Conservation (phyloP, 2,113 vertebrate species). For the Psammodynastes pulverulentus region DNA sequence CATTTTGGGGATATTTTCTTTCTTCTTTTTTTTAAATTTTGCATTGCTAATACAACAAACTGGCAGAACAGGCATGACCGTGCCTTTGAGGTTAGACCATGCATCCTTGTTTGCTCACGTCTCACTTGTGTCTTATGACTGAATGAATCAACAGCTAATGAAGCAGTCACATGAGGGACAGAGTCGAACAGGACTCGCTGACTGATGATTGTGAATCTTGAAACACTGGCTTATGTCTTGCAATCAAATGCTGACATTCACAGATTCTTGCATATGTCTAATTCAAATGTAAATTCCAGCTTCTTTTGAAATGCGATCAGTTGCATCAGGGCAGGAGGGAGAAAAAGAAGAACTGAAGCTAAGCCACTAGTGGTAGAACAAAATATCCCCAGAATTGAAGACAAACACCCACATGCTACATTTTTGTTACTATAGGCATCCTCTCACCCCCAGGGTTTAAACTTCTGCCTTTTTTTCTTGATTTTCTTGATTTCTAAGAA, state of each 20-base stretch:
- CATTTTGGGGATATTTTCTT: slow-evolving; percentile 55
- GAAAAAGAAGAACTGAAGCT: background rate
- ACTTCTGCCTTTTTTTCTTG: background rate
- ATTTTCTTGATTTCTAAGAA: background rate
- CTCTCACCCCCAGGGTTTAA: background rate
- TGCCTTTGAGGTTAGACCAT: slow-evolving; percentile 62
- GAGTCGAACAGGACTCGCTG: slow-evolving; percentile 57
- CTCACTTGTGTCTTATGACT: slow-evolving; percentile 64
- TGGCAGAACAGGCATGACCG: slow-evolving; percentile 67
- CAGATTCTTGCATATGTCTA: background rate
- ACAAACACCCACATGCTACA: background rate
- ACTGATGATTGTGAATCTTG: slow-evolving; percentile 48
- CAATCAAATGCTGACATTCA: slow-evolving; percentile 24
- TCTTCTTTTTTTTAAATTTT: slow-evolving; percentile 40
- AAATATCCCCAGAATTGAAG: background rate
- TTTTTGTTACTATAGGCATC: background rate
- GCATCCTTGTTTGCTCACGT: slow-evolving; percentile 65
- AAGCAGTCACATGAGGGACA: slow-evolving; percentile 70
- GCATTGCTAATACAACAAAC: slow-evolving; percentile 63
- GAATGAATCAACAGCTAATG: slow-evolving; percentile 72
- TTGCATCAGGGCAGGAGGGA: fast-evolving
- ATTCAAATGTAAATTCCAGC: background rate
- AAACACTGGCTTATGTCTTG: slow-evolving; percentile 39
- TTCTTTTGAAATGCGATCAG: background rate
- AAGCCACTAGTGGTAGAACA: background rate